Evolutionary conservation across 2,888 invertebrate genomes (phyloP).

Genomic region (Anorthoa munda): DNA sequence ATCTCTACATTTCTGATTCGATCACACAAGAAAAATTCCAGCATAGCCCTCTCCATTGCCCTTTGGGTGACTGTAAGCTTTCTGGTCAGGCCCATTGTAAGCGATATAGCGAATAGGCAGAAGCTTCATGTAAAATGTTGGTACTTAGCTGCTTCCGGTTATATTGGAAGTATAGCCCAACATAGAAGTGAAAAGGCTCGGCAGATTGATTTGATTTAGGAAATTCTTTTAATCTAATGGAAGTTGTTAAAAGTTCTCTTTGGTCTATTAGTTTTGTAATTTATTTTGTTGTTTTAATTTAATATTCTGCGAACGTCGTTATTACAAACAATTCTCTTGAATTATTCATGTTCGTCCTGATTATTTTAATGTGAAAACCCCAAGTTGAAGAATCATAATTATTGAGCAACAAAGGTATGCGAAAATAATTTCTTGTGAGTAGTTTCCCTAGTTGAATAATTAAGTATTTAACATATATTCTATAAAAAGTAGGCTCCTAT

Average conservation of each 20-base stretch:
- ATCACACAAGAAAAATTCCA: no score
- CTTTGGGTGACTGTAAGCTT: no score
- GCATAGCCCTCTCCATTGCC: no score
- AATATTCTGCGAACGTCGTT: conserved; percentile 34
- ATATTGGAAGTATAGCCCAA: no score
- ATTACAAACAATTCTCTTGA: conserved; percentile 27
- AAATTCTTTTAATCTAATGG: conserved; percentile 53
- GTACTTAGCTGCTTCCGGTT: no score
- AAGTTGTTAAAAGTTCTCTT: conserved; percentile 39
- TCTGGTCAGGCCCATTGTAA: no score
- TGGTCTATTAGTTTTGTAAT: conserved; percentile 43
- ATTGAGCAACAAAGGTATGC: conserved; percentile 1
- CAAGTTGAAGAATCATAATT: conserved; percentile 10
- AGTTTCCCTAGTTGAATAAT: conserved; percentile 3
- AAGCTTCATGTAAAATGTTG: no score
- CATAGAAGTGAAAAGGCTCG: no score
- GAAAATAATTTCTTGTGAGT: conserved; percentile 1
- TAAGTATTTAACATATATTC: not conserved
- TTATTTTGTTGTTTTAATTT: conserved; percentile 40
- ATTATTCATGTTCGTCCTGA: conserved; percentile 30
- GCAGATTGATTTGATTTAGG: conserved; percentile 26
- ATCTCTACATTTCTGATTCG: no score
- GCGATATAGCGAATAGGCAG: no score
- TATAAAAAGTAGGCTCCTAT: no score
- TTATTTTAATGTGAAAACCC: conserved; percentile 6